These are phyloP conservation scores for Tokudaia tokunoshimensis DNA, from an alignment of 2,797 vertebrate species.

Conservation along the genomic window DNA sequence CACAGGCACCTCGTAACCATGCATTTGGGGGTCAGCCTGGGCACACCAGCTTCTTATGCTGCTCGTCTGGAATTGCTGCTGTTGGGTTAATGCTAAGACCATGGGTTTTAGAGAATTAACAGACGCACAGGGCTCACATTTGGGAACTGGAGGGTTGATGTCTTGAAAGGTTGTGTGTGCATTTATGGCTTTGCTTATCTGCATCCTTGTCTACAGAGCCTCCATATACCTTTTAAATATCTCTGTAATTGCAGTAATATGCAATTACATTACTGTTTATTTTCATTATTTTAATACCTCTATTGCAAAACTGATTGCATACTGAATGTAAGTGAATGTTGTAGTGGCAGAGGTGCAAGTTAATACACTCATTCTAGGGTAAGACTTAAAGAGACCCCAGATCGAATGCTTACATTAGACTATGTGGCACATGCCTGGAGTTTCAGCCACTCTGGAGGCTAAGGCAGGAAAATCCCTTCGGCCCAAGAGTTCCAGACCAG, in stretches of 20 bases:
- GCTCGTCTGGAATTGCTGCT: not conserved
- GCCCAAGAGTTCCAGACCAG: not conserved
- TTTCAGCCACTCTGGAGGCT: not conserved
- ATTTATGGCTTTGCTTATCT: not conserved
- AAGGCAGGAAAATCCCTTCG: not conserved
- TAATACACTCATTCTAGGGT: not conserved
- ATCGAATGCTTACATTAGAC: not conserved
- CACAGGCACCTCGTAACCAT: not conserved
- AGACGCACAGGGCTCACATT: not conserved
- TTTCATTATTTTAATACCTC: conserved; percentile 37
- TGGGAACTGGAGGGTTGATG: not conserved
- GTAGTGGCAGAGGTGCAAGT: not conserved
- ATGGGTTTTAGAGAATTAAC: not conserved
- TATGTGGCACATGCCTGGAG: not conserved
- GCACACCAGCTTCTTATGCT: not conserved
- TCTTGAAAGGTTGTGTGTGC: not conserved
- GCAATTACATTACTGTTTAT: no score
- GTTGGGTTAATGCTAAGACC: not conserved
- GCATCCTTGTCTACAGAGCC: not conserved
- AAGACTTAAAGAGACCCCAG: not conserved
- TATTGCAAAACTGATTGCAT: conserved; percentile 12
- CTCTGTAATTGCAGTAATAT: conserved; percentile 10
- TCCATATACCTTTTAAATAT: not conserved
- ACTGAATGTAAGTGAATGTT: not conserved
- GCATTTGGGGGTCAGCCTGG: not conserved